Percentiles rank a stretch among this genome's conserved stretches.
Conservation (phyloP, 2,113 vertebrate genomes). For the Platysternon megacephalum region DNA sequence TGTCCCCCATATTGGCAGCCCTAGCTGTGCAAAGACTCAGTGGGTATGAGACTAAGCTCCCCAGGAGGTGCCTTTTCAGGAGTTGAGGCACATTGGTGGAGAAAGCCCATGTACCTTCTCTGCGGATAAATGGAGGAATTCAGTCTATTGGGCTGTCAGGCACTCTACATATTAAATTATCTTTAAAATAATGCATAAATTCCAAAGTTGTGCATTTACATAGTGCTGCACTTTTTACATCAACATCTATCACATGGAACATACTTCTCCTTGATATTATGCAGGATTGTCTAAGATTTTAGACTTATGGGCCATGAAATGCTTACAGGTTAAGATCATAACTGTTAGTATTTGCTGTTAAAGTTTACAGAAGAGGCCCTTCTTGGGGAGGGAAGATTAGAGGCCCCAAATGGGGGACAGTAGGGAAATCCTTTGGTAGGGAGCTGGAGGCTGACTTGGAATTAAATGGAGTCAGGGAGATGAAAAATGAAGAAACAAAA, state of each 20-base stretch:
- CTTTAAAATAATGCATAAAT: not conserved
- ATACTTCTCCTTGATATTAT: not conserved
- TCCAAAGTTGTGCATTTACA: not conserved
- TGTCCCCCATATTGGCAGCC: too few relatives aligned
- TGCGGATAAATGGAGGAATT: not conserved
- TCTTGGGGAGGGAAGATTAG: rapidly evolving
- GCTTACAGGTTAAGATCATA: not conserved
- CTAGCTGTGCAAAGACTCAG: too few relatives aligned
- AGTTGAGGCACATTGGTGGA: not conserved
- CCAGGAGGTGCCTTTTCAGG: not conserved
- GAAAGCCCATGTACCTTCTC: not conserved
- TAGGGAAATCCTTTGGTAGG: not conserved
- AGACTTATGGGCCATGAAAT: rapidly evolving
- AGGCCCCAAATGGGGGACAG: not conserved
- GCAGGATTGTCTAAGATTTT: not conserved
- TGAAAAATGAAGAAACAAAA: not conserved
- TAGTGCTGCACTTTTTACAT: not conserved
- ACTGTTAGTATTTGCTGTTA: not conserved
- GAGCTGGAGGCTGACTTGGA: not conserved
- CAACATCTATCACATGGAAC: not conserved
- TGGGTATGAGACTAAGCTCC: too few relatives aligned
- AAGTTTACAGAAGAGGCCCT: not conserved
- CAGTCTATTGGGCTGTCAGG: not conserved
- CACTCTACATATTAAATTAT: not conserved
- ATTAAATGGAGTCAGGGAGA: not conserved